Base-by-base conservation (phyloP, 2,113 vertebrate genomes). In the Xenus cinereus region DNA sequence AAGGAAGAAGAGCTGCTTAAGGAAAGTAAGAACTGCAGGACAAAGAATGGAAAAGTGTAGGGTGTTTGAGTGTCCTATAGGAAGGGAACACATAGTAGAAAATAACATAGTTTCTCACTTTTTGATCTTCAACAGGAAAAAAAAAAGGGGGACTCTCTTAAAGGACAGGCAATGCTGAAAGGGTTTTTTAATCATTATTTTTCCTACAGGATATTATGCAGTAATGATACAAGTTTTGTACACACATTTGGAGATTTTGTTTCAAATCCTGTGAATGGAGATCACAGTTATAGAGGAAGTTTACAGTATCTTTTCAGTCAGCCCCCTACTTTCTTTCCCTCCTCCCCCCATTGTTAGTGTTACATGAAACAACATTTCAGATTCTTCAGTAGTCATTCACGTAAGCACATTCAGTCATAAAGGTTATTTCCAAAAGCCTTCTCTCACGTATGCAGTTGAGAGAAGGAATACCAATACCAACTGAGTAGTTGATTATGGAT, bases 401-500 rank as follows among this genome's bases (percentile, higher is more conserved):
- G 6, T 50, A 93, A 73, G 72, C 28, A 68, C 82, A 95, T 95
- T 82, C 89, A 94, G 76, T 91, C 78, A 63, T 83, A 62, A 92
- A 82, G 4, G 84, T 97, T 95, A 97, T 95, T 87, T 90, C 90
- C 72, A 89, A 93, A 62, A 24, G 45, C 62, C 39, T 96, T 91
- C 37, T 68, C 50, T 92, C 90, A 51, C 7, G 19, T 60, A 95
- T 69, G 74, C 89, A 91, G 95, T 94, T 93, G 91, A 93, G 67
- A 81, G 74, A 95, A 91, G 87, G 23, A 57, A 59, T 26, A 16
- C 64, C 89, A 74, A 51, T 75, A 95, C 96, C 88, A 80, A 50
- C 89, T 85, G 64, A 91, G 76, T 87, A 96, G 90, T 81, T 97
- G 95, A 96, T 96, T 89, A 91, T 89, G 92, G 86, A 95, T 94